Evolutionary conservation across 2,797 vertebrate genomes (phyloP).

Genomic region (Argyrosomus regius): DNA sequence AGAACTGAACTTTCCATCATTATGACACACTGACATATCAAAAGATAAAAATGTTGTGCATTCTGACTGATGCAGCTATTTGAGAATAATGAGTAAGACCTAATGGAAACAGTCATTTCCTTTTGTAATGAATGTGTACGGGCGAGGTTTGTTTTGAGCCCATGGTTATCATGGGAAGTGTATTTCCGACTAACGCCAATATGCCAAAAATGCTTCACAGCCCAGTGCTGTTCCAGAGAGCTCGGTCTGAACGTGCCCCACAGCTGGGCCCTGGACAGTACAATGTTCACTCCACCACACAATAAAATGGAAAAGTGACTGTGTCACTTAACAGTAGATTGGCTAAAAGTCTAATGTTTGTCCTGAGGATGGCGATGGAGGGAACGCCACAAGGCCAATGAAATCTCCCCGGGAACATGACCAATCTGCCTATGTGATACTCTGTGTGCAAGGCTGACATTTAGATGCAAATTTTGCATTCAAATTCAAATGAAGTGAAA

Average conservation of each 20-base stretch:
- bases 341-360: background rate
- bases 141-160: background rate
- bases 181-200: background rate
- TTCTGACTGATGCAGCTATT: too few relatives aligned
- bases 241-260: background rate
- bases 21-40: too few relatives aligned
- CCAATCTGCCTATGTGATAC: background rate
- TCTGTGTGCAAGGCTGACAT: background rate
- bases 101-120: background rate
- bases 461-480: background rate
- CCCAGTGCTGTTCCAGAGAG: background rate
- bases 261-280: background rate
- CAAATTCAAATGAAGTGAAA: background rate
- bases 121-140: background rate
- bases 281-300: background rate
- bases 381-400: too few relatives aligned
- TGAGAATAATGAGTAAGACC: too few relatives aligned
- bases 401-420: background rate
- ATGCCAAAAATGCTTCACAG: background rate
- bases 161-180: background rate
- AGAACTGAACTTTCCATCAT: too few relatives aligned
- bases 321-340: background rate
- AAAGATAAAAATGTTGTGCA: too few relatives aligned
- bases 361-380: background rate
- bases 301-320: background rate